Evolutionary conservation across 2,113 vertebrate species (phyloP).

Genomic region (Machaerirhynchus nigripectus): DNA sequence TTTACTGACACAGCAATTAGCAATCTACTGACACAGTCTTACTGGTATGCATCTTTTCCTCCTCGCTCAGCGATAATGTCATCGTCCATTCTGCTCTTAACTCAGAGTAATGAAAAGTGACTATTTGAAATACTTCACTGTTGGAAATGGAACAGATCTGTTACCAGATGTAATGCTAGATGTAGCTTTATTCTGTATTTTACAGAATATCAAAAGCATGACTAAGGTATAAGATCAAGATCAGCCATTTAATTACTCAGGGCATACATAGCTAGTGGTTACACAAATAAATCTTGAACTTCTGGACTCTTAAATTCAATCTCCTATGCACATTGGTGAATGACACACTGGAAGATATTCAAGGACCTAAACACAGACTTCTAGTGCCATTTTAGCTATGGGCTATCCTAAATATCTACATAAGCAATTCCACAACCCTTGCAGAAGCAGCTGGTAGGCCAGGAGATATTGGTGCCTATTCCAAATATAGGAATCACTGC

Average conservation of each 20-base stretch:
- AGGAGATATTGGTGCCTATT: neutral
- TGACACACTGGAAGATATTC: neutral
- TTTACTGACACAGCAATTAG: slow-evolving; percentile 8
- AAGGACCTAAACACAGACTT: neutral
- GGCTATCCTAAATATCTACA: neutral
- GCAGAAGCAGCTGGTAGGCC: neutral
- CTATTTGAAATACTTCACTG: slow-evolving; percentile 6
- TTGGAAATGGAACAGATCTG: neutral
- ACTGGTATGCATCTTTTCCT: slow-evolving; percentile 46
- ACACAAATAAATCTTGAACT: neutral
- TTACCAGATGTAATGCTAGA: slow-evolving; percentile 12
- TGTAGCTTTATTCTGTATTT: neutral
- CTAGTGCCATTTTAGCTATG: neutral
- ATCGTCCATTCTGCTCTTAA: slow-evolving; percentile 5
- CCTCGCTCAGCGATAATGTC: neutral
- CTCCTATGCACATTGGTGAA: neutral
- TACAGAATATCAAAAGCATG: neutral
- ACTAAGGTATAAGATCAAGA: neutral
- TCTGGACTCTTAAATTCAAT: neutral
- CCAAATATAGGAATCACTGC: neutral
- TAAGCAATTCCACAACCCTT: neutral
- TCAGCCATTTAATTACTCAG: neutral
- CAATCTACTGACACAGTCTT: neutral
- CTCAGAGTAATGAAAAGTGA: slow-evolving; percentile 6
- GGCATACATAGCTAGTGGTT: neutral